Evolutionary conservation across 2,113 vertebrate genomes (phyloP).

Genomic region (Diadophis punctatus): DNA sequence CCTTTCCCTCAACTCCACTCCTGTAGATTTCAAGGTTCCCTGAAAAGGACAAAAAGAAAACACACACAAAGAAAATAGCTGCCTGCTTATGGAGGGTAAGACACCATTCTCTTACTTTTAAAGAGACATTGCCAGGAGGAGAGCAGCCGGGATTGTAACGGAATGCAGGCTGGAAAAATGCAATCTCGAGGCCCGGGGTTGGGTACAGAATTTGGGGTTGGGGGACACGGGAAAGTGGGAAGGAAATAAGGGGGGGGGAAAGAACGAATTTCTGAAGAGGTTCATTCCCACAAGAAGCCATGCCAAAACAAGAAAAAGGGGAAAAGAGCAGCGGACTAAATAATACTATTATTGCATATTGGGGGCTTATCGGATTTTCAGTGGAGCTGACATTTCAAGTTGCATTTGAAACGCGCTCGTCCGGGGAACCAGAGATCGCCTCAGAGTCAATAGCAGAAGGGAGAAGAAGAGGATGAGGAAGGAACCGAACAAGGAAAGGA

Average conservation of each 20-base stretch:
- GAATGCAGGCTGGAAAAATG: conserved; percentile 45
- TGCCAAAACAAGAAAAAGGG: background rate
- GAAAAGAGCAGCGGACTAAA: background rate
- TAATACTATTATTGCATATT: background rate
- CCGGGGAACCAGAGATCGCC: background rate
- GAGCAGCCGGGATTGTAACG: conserved; percentile 40
- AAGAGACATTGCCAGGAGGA: background rate
- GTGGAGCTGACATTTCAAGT: background rate
- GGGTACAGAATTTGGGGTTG: background rate
- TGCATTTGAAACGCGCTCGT: background rate
- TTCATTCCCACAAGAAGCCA: background rate
- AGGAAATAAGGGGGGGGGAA: background rate
- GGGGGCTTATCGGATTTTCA: background rate
- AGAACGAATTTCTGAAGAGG: background rate
- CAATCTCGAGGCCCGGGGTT: background rate
- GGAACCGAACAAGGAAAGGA: background rate
- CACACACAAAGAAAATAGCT: conserved; percentile 57
- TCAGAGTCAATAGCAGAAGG: background rate
- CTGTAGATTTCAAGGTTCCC: background rate
- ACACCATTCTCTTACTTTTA: background rate
- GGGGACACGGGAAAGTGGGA: background rate
- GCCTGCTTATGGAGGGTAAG: background rate
- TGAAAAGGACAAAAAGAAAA: background rate
- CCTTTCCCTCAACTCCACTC: background rate
- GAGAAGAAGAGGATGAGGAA: background rate